Conservation (phyloP, 2,888 invertebrate species). For the Neoscelio sp. region DNA sequence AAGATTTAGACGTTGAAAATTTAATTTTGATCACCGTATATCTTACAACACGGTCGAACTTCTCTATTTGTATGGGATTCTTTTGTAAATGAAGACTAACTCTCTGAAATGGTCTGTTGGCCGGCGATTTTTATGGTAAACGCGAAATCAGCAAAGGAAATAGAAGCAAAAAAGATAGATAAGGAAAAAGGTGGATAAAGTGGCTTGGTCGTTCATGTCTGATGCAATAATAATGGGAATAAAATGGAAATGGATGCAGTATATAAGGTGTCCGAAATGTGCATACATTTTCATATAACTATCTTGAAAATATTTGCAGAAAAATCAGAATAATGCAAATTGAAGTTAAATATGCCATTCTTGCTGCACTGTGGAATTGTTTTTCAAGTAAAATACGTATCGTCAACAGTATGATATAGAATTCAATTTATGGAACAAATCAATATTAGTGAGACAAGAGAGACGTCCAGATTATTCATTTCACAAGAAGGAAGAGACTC, state of each 20-base stretch:
- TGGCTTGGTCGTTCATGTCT: slow-evolving; percentile 48
- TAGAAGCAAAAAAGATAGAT: slow-evolving; percentile 46
- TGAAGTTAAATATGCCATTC: slow-evolving; percentile 22
- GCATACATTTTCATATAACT: slow-evolving; percentile 37
- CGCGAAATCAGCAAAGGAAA: slow-evolving; percentile 54
- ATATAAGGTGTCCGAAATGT: slow-evolving; percentile 51
- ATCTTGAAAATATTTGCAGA: slow-evolving; percentile 24
- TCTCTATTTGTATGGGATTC: slow-evolving; percentile 5
- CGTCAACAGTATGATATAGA: too few species aligned
- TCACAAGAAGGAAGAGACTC: too few species aligned
- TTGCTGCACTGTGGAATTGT: slow-evolving; percentile 1
- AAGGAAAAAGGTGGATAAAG: slow-evolving; percentile 46
- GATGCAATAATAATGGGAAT: slow-evolving; percentile 63
- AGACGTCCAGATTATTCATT: too few species aligned
- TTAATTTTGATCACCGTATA: too few species aligned
- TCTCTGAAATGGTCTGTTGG: slow-evolving; percentile 17
- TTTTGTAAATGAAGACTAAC: slow-evolving; percentile 31
- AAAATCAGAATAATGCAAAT: slow-evolving; percentile 24
- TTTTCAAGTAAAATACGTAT: not conserved
- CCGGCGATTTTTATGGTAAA: slow-evolving; percentile 44
- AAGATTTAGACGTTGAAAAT: too few species aligned
- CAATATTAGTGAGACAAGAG: too few species aligned
- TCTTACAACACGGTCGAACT: not conserved
- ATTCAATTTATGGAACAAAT: too few species aligned
- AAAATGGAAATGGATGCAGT: slow-evolving; percentile 56